Conservation (phyloP, 30 jellyfish, hydroid and myxozoan genomes). For the Hydractinia echinata region DNA sequence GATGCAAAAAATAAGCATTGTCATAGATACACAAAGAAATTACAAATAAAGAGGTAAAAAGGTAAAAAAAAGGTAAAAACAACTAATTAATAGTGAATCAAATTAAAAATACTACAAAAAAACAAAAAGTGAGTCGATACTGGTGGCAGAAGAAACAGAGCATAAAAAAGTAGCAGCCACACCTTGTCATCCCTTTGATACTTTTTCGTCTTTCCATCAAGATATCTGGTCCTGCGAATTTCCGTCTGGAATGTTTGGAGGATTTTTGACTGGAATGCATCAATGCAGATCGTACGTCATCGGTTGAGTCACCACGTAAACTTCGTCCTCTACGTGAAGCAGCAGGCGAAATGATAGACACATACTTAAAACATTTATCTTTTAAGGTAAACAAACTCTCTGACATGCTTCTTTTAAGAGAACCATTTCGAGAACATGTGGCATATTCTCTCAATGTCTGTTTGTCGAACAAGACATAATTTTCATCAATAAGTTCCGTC, state of each 20-base stretch:
- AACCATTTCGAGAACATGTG: background rate
- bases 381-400: background rate
- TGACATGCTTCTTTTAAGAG: background rate
- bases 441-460: background rate
- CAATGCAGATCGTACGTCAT: conserved; percentile 7
- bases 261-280: conserved; percentile 21
- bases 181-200: conserved; percentile 45
- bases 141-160: background rate
- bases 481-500: conserved; percentile 24
- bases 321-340: conserved; percentile 1
- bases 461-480: conserved; percentile 35
- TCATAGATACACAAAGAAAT: too few species aligned
- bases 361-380: conserved; percentile 12
- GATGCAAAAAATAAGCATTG: too few species aligned
- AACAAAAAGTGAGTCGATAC: background rate
- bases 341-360: conserved; percentile 13
- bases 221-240: conserved; percentile 33
- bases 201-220: conserved; percentile 25
- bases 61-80: background rate
- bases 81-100: background rate
- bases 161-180: background rate
- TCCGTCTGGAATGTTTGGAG: background rate
- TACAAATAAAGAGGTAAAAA: background rate
- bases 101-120: background rate
- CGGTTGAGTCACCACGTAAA: background rate